phyloP scores from a whole-genome alignment of 2,113 vertebrate genomes.

The Trichechus manatus region DNA sequence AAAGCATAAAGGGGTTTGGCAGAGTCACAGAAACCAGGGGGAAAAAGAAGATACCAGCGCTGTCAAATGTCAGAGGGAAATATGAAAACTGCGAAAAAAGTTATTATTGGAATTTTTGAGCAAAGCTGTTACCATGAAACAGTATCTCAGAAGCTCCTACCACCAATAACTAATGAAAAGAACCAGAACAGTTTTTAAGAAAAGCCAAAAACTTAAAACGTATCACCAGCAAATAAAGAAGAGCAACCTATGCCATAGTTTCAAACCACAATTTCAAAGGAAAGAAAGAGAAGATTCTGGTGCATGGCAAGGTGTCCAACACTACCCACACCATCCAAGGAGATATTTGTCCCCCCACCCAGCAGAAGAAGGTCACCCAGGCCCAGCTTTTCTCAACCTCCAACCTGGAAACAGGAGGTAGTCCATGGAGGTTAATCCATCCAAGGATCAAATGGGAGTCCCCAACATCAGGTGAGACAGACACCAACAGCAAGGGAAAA shows the following conservation, averaged over 20 bases:
- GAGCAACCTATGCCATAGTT: neutral
- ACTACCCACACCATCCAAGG: neutral
- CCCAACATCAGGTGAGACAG: neutral
- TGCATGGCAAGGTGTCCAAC: neutral
- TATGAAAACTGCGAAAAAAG: neutral
- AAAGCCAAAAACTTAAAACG: neutral
- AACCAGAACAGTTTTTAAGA: neutral
- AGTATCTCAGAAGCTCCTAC: neutral
- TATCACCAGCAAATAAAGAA: constrained; percentile 32
- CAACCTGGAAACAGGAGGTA: neutral
- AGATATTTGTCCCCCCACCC: neutral
- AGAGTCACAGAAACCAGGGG: neutral
- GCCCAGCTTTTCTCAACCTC: neutral
- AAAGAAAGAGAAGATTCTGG: neutral
- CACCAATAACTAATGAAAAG: neutral
- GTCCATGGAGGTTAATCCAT: neutral
- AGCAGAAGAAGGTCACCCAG: neutral
- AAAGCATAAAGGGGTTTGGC: neutral
- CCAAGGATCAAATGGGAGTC: neutral
- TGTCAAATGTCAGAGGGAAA: neutral
- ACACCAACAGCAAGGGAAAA: neutral
- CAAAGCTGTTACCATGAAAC: neutral
- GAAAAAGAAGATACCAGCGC: neutral
- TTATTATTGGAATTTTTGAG: neutral
- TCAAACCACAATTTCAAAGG: neutral